Conservation (phyloP, 2,113 vertebrate species). For the Lampris incognitus region DNA sequence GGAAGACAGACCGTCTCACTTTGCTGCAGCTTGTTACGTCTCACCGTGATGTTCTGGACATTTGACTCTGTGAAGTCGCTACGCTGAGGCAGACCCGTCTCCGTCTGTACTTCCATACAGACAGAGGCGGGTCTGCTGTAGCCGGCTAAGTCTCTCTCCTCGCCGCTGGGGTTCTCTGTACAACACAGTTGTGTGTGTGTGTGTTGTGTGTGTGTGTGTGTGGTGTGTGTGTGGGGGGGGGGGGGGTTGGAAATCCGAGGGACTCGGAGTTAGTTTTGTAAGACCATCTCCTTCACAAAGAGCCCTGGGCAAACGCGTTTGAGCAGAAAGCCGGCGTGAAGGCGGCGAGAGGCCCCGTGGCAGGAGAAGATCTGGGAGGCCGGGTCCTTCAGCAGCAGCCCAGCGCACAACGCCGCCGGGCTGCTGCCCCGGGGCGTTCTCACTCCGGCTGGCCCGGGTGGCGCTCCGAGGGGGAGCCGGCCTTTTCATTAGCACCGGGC, state of each 20-base stretch:
- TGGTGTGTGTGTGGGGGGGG: too few species aligned
- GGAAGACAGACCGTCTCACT: too few species aligned
- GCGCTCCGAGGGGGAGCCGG: conserved; percentile 22
- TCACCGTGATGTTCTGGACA: too few species aligned
- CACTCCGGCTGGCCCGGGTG: conserved; percentile 46
- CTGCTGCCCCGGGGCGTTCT: conserved; percentile 50
- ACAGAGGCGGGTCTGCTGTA: too few species aligned
- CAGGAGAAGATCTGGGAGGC: conserved; percentile 54
- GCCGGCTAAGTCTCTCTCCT: too few species aligned
- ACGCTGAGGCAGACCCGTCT: too few species aligned
- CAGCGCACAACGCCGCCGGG: conserved; percentile 50
- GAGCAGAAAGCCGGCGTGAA: conserved; percentile 38
- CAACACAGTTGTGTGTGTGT: conserved; percentile 29
- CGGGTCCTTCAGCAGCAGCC: conserved; percentile 52
- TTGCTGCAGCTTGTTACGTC: too few species aligned
- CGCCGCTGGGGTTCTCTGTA: conserved; percentile 32
- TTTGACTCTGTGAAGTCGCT: too few species aligned
- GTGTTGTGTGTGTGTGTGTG: conserved; percentile 8
- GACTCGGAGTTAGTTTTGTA: conserved; percentile 36
- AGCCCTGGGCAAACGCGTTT: conserved; percentile 57
- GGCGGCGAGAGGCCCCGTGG: conserved; percentile 33
- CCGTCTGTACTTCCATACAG: too few species aligned
- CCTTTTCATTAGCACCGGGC: conserved; percentile 67
- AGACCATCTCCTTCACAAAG: conserved; percentile 56
- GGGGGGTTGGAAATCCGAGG: conserved; percentile 4